Percentiles rank a stretch among this genome's conserved stretches.
Conservation (phyloP, 2,888 invertebrate genomes). For the Drosophila sordidapex region DNA sequence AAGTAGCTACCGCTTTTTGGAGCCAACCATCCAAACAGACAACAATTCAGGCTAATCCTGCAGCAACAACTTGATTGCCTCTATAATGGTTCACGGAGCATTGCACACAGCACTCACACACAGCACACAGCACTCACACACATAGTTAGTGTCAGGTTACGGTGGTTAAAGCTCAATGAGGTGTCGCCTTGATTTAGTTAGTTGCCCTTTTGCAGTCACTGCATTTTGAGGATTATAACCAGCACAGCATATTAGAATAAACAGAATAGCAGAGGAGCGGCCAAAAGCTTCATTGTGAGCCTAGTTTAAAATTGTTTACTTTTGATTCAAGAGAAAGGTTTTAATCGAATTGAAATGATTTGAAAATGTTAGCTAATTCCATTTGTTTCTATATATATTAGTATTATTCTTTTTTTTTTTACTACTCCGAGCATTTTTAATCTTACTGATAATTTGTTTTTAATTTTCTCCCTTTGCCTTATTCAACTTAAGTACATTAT, state of each 20-base stretch:
- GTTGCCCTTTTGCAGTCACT: constrained; percentile 48
- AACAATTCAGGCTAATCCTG: constrained; percentile 2
- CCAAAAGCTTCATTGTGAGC: too few species aligned
- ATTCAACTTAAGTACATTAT: neutral
- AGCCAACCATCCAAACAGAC: constrained; percentile 8
- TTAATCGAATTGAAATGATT: neutral
- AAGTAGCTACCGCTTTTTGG: constrained; percentile 51
- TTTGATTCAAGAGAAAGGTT: too few species aligned
- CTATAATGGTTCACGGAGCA: constrained; percentile 68
- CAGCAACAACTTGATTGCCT: constrained; percentile 45
- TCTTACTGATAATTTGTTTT: neutral
- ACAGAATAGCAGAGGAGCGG: neutral
- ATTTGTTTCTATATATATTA: too few species aligned
- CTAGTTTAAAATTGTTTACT: neutral
- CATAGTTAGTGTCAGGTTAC: constrained; percentile 48
- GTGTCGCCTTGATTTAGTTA: constrained; percentile 70
- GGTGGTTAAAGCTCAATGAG: constrained; percentile 74
- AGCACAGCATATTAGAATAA: neutral
- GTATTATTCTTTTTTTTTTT: neutral
- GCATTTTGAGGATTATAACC: constrained; percentile 28
- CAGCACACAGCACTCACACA: neutral
- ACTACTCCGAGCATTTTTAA: neutral
- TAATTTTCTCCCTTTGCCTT: neutral
- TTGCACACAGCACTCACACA: constrained; percentile 42
- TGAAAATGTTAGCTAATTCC: neutral